Evolutionary conservation across 2,888 invertebrate genomes (phyloP), one percentile per base, ranked within the genome.

Genomic region (Heteropelma amictum): DNA sequence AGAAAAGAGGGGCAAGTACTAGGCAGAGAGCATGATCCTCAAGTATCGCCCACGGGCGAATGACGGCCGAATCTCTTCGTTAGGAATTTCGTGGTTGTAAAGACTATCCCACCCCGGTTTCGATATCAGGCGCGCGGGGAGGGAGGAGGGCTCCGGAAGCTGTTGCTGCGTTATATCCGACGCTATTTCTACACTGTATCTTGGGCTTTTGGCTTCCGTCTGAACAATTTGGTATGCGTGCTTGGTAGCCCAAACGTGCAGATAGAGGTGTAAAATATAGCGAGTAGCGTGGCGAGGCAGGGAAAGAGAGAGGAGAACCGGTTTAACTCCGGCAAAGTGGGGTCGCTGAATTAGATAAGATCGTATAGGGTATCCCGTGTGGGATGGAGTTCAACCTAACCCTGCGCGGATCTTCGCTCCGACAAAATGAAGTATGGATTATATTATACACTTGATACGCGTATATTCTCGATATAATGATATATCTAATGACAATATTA

Each of bases 201-300:
- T 49, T 45, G 69, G 40, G 51, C 60, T 75, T 38, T 49, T 51
- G 33, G 45, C 74, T 72, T 58, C 61, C 67, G 53, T 54, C 45
- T 61, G 67, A 71, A 67, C 77, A 76, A 79, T 77, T 79, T 77
- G 72, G 77, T 79, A 79, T 79, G 79, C 79, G 79, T 79, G 65
- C 67, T 71, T 53, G 71, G 74, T 77, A 73, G 70, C 79, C 76
- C 73, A 72, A 61, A 76, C 74, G 73, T 79, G 77, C 76, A 77
- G 79, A 79, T 79, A 77, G 77, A 77, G 79, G 76, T 79, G 79
- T 77, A 79, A 77, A 79, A 79, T 79, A 79, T 75, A 75, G 71
- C 49, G 77, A 77, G 69, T 76, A 54, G 53, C 7, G 21, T 14
- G 35, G 35, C 8, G 51, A 65, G 42, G 33, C 33, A 58, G 30